Evolutionary conservation across 2,888 invertebrate genomes (phyloP).

Genomic region (Orthosia incerta): DNA sequence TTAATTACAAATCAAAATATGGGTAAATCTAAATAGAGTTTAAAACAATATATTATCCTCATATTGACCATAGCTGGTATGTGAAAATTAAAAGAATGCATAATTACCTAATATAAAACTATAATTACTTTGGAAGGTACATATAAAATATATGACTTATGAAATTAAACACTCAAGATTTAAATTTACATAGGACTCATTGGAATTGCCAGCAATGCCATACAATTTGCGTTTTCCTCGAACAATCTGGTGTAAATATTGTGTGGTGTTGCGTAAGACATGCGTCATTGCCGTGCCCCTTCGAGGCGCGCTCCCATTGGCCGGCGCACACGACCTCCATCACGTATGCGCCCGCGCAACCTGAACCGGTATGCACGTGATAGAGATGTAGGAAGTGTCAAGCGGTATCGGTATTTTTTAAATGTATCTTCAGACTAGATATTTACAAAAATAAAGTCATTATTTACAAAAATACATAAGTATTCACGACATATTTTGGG

Average conservation of each 20-base stretch:
- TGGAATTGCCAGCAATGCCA: slow-evolving; percentile 8
- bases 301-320: slow-evolving; percentile 74
- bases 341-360: slow-evolving; percentile 62
- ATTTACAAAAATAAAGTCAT: neutral
- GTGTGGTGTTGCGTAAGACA: slow-evolving; percentile 75
- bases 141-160: no score
- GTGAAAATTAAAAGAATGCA: no score
- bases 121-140: no score
- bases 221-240: slow-evolving; percentile 28
- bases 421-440: neutral
- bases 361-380: slow-evolving; percentile 41
- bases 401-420: neutral
- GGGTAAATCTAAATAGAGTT: no score
- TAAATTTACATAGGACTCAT: neutral
- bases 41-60: no score
- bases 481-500: no score
- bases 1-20: no score
- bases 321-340: slow-evolving; percentile 70
- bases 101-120: no score
- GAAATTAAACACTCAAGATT: no score
- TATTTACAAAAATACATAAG: no score
- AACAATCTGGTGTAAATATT: slow-evolving; percentile 57
- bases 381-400: neutral
- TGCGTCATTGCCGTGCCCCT: slow-evolving; percentile 84
- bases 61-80: no score